Percentiles rank a stretch among this genome's conserved stretches.
phyloP scores from a whole-genome alignment of 2,113 vertebrate species.

The Meles meles region DNA sequence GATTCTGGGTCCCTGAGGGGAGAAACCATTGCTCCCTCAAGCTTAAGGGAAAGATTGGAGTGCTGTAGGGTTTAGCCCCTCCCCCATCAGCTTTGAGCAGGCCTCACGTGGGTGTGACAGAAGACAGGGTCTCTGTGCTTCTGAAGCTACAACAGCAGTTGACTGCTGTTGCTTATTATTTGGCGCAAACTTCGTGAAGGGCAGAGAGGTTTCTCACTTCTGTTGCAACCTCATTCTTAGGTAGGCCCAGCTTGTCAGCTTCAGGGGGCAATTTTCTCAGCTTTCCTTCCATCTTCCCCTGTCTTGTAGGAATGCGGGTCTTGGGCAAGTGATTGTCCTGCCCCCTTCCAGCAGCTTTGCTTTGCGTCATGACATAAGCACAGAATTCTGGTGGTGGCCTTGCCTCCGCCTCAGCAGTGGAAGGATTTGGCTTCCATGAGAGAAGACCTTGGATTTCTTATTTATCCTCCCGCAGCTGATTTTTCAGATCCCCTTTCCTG shows the following conservation, averaged over 20 bases:
- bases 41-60: neutral
- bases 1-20: neutral
- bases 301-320: neutral
- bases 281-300: neutral
- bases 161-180: neutral
- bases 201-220: neutral
- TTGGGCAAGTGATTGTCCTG: neutral
- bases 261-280: neutral
- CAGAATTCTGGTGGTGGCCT: neutral
- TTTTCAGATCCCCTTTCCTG: too few relatives aligned
- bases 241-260: neutral
- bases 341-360: neutral
- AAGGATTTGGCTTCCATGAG: neutral
- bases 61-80: neutral
- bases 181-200: fast-evolving
- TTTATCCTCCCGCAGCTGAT: neutral
- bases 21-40: neutral
- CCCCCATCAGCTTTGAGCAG: neutral
- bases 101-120: fast-evolving
- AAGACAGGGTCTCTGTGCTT: neutral
- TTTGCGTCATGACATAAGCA: neutral
- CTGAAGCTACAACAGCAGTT: neutral
- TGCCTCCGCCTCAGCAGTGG: neutral
- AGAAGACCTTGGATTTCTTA: neutral
- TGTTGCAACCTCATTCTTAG: neutral